Base-by-base conservation (phyloP, 2,888 invertebrate species). In the Sinotaia quadrata region DNA sequence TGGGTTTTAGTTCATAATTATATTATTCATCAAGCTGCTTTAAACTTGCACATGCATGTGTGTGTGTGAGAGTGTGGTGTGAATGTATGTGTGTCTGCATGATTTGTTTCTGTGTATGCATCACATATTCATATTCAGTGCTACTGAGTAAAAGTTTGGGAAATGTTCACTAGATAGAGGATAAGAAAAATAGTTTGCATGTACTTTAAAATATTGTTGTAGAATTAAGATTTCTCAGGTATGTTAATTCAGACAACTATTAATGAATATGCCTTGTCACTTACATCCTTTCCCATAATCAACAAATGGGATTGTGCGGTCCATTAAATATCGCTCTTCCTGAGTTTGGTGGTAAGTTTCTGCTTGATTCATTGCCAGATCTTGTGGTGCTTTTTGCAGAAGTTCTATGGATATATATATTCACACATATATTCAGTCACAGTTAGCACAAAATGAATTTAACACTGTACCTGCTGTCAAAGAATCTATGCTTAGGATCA, bases 221-320 rank as follows among this genome's bases (percentile, higher is more conserved):
- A 21, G n/a, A n/a, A n/a, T n/a, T n/a, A n/a, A n/a, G n/a, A n/a
- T n/a, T n/a, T n/a, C n/a, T n/a, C n/a, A n/a, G n/a, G n/a, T n/a
- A n/a, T n/a, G n/a, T n/a, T n/a, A n/a, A 7, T n/a, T 15, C 24
- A 36, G 24, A 21, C 44, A 10, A n/a, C n/a, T n/a, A n/a, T n/a
- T n/a, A n/a, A n/a, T n/a, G n/a, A 21, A 51, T 31, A 63, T n/a
- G 4, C 41, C 56, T 36, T 27, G 34, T 29, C 24, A 83, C 87
- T 84, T 80, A 87, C 87, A 87, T 75, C 88, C 88, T 78, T 88
- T 88, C 15, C 88, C 88, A 71, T 86, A 84, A 68, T 85, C 87
- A 21, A 85, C 73, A 21, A 79, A 75, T 15, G 88, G 87, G n/a
- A 88, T 82, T 37, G 87, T 84, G 57, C 86, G 70, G 70, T 88